Percentiles rank a stretch among this genome's conserved stretches.
phyloP scores from a whole-genome alignment of 2,888 invertebrate genomes.

The Craniophora ligustri region DNA sequence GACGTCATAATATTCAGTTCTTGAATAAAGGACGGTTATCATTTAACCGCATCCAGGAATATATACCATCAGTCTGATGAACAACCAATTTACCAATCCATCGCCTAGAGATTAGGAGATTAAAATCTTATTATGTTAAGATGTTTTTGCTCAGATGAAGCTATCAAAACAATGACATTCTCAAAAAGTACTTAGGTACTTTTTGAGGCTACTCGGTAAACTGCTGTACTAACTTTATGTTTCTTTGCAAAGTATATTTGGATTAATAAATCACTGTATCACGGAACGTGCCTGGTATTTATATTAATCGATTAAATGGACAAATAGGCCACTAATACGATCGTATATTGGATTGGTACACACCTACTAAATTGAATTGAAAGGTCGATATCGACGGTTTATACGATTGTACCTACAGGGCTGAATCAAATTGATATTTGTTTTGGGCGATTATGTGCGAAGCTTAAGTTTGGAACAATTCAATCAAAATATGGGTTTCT shows the following conservation, averaged over 20 bases:
- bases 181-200: neutral
- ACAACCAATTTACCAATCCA: too few relatives aligned
- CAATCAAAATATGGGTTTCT: slow-evolving; percentile 79
- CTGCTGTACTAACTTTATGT: neutral
- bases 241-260: neutral
- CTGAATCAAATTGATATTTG: slow-evolving; percentile 77
- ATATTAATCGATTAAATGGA: slow-evolving; percentile 34
- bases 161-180: neutral
- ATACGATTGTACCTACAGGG: slow-evolving; percentile 53
- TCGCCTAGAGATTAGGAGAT: too few relatives aligned
- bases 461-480: slow-evolving; percentile 82
- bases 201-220: neutral
- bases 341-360: slow-evolving; percentile 38
- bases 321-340: slow-evolving; percentile 34
- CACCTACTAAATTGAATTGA: slow-evolving; percentile 59
- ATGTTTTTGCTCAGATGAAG: too few relatives aligned
- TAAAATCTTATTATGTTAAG: too few relatives aligned
- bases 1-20: slow-evolving; percentile 8
- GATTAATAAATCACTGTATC: slow-evolving; percentile 21
- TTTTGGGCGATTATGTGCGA: slow-evolving; percentile 75
- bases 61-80: too few relatives aligned
- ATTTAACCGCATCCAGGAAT: too few relatives aligned
- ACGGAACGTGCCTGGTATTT: slow-evolving; percentile 8
- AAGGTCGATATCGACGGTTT: slow-evolving; percentile 46
- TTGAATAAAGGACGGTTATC: slow-evolving; percentile 6